Evolutionary conservation across 1,140 invertebrate genomes (phyloP).

Genomic region (Trachymyrmex septentrionalis): DNA sequence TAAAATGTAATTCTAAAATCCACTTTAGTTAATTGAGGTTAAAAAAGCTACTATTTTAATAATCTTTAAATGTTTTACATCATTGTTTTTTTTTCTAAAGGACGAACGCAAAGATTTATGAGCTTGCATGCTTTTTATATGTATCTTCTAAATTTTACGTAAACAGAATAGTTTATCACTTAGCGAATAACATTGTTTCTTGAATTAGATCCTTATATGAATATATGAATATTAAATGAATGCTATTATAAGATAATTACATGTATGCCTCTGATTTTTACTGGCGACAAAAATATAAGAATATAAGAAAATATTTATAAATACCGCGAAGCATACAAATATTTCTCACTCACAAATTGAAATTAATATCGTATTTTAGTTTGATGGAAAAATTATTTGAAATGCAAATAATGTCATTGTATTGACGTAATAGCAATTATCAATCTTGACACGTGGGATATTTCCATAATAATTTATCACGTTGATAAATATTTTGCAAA

Average conservation of each 20-base stretch:
- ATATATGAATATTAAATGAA: not conserved
- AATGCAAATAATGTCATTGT: no score
- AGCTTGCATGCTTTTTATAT: not conserved
- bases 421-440: no score
- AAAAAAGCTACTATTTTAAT: not conserved
- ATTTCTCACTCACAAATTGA: no score
- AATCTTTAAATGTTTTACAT: not conserved
- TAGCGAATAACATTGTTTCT: not conserved
- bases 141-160: not conserved
- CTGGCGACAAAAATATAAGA: not conserved
- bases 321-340: no score
- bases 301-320: not conserved
- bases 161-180: not conserved
- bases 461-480: no score
- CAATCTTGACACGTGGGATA: no score
- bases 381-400: no score
- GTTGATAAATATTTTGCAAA: no score
- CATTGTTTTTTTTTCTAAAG: not conserved
- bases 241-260: not conserved
- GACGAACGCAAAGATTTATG: not conserved
- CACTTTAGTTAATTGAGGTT: not conserved
- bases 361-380: no score
- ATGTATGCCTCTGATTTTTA: not conserved
- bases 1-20: not conserved
- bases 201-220: not conserved